phyloP scores from a whole-genome alignment of 2,113 vertebrate genomes.

The Elephas maximus region DNA sequence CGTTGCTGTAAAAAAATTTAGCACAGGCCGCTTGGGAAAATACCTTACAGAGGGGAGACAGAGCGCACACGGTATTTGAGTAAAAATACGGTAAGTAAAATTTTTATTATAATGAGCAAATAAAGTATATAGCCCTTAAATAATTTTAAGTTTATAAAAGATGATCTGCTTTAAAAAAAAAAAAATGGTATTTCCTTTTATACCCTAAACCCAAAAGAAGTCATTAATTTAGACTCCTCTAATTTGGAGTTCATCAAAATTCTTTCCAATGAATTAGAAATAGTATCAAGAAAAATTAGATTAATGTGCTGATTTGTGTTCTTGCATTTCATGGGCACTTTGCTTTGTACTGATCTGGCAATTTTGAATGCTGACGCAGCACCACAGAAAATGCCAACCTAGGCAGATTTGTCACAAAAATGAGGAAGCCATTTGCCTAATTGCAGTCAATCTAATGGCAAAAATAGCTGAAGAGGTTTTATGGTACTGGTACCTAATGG shows the following conservation, averaged over 20 bases:
- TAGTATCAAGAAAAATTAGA: constrained; percentile 63
- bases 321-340: constrained; percentile 68
- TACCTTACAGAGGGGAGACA: too few relatives aligned
- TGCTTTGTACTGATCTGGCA: constrained; percentile 64
- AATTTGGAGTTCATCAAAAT: constrained; percentile 59
- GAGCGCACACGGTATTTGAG: too few relatives aligned
- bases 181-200: not conserved
- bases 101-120: not conserved
- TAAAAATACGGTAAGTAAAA: not conserved
- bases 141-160: constrained; percentile 37
- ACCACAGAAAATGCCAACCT: constrained; percentile 41
- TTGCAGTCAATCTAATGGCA: not conserved
- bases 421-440: constrained; percentile 62
- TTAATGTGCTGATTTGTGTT: constrained; percentile 63
- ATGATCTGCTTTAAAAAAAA: not conserved
- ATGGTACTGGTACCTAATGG: not conserved
- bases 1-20: too few relatives aligned
- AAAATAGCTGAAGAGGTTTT: not conserved
- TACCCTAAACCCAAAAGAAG: not conserved
- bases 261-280: constrained; percentile 66
- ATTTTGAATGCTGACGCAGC: constrained; percentile 77
- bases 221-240: constrained; percentile 29
- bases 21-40: too few relatives aligned
- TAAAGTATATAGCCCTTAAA: not conserved
- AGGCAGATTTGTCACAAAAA: constrained; percentile 55